phyloP scores from a whole-genome alignment of 2,888 invertebrate genomes.

The Agrotis ipsilon region DNA sequence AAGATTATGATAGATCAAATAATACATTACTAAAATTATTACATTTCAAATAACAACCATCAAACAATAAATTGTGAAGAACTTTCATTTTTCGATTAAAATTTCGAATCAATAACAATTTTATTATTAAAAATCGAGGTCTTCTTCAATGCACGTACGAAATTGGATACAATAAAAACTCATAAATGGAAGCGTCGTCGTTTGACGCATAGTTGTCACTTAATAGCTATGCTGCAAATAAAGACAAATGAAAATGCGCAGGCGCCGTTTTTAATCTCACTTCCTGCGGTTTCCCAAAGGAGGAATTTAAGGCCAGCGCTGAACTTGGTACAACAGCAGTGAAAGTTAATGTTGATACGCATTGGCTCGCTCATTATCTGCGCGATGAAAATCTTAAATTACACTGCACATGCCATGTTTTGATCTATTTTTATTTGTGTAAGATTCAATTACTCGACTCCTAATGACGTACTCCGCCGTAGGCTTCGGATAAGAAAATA shows the following conservation, averaged over 20 bases:
- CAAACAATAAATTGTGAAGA: conserved; percentile 40
- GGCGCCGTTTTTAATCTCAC: conserved; percentile 75
- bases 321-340: conserved; percentile 77
- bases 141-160: conserved; percentile 44
- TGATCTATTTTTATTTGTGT: conserved; percentile 85
- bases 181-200: conserved; percentile 60
- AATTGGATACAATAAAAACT: conserved; percentile 60
- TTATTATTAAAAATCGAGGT: conserved; percentile 48
- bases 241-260: conserved; percentile 70
- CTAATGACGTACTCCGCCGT: conserved; percentile 77
- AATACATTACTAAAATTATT: conserved; percentile 48
- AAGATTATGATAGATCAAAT: conserved; percentile 54
- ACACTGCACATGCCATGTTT: conserved; percentile 81
- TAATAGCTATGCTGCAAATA: conserved; percentile 70
- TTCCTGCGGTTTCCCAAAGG: conserved; percentile 86
- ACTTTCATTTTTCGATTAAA: conserved; percentile 52
- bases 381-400: conserved; percentile 88
- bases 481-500: conserved; percentile 76
- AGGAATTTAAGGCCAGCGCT: conserved; percentile 85
- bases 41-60: conserved; percentile 34
- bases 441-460: conserved; percentile 86
- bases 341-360: conserved; percentile 88
- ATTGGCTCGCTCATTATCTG: conserved; percentile 83
- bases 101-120: conserved; percentile 49
- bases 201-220: conserved; percentile 67